phyloP scores from a whole-genome alignment of 1,140 invertebrate species.

The Bombus pyrosoma region DNA sequence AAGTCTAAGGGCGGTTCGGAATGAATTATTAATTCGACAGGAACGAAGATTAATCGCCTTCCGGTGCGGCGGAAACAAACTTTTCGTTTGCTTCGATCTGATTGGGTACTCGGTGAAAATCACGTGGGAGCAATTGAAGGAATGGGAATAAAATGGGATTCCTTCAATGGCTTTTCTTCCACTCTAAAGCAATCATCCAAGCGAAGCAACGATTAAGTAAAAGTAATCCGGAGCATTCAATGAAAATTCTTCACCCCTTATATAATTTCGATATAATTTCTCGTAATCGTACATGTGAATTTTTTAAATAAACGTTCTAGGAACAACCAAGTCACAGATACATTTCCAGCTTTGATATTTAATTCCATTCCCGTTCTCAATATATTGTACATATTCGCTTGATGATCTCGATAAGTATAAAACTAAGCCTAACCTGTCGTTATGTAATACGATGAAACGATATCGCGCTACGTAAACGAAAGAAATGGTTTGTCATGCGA shows the following conservation, averaged over 20 bases:
- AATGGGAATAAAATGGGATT: neutral
- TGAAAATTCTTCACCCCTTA: neutral
- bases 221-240: neutral
- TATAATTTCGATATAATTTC: neutral
- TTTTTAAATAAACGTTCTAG: neutral
- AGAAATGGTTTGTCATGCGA: neutral
- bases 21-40: slow-evolving; percentile 46
- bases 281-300: neutral
- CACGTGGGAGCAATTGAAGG: neutral
- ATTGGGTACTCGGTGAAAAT: neutral
- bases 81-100: slow-evolving; percentile 1
- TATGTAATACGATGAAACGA: neutral
- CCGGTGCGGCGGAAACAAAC: neutral
- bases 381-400: neutral
- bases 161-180: too few relatives aligned
- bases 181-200: neutral
- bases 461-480: neutral
- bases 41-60: slow-evolving; percentile 33
- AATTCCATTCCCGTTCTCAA: neutral
- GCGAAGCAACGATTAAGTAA: neutral
- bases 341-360: neutral
- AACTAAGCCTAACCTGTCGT: neutral
- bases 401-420: neutral
- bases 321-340: neutral
- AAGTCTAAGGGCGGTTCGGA: neutral